Conservation (phyloP, 2,113 vertebrate species). For the Pelecanoides urinatrix region DNA sequence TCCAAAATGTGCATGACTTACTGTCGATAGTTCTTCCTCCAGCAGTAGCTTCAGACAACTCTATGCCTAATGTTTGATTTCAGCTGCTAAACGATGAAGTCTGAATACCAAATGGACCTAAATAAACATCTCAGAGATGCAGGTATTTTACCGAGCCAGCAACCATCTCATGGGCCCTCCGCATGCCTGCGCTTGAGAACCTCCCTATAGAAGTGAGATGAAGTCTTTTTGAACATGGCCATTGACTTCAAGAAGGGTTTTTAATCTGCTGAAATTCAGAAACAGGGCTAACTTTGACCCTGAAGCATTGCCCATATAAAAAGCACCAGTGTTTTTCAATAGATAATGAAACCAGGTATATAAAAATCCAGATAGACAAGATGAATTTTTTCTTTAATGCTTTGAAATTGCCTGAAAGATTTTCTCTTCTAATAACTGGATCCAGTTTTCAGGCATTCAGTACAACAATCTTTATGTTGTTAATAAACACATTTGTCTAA, state of each 20-base stretch:
- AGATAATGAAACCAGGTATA: neutral
- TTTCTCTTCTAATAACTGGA: neutral
- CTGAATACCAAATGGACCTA: neutral
- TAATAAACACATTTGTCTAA: constrained; percentile 50
- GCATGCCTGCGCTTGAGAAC: rapidly evolving
- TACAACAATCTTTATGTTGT: neutral
- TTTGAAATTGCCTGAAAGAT: neutral
- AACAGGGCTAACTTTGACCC: neutral
- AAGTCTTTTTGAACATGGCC: neutral
- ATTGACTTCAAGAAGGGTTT: neutral
- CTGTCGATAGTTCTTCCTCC: neutral
- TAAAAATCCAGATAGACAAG: neutral
- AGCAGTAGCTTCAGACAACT: neutral
- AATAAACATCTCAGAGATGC: neutral
- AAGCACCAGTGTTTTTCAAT: neutral
- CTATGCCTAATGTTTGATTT: neutral
- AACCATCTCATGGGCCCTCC: neutral
- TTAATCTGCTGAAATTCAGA: neutral
- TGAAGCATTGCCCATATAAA: neutral
- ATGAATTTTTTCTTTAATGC: neutral
- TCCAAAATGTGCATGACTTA: neutral
- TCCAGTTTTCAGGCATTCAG: neutral
- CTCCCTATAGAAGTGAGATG: rapidly evolving
- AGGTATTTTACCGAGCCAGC: neutral
- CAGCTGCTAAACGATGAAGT: neutral